Evolutionary conservation across 2,113 vertebrate species (phyloP).

Genomic region (Callipepla squamata): DNA sequence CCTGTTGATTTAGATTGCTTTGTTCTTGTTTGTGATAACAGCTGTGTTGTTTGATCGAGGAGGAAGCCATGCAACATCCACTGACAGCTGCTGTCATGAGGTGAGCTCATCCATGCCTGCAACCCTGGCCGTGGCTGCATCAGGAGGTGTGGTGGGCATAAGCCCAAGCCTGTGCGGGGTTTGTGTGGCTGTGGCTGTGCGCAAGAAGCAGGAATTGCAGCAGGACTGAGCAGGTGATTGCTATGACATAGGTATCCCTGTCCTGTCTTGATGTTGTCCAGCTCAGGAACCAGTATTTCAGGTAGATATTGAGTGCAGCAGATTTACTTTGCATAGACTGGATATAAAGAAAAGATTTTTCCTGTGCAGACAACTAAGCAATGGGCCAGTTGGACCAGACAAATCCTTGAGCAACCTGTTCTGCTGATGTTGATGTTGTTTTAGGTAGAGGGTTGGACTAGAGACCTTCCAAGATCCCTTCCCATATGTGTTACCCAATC

Average conservation of each 20-base stretch:
- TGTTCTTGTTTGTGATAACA: background rate
- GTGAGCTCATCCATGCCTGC: background rate
- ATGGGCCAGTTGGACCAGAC: background rate
- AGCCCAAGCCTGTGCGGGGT: background rate
- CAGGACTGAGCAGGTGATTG: background rate
- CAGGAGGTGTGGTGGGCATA: background rate
- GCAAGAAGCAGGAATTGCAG: background rate
- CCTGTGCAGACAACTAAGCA: background rate
- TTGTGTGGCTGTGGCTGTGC: background rate
- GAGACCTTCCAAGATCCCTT: background rate
- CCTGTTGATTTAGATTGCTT: background rate
- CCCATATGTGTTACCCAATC: background rate
- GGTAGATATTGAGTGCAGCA: background rate
- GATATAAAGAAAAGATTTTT: background rate
- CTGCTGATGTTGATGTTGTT: background rate
- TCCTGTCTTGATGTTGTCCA: background rate
- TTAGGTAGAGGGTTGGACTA: background rate
- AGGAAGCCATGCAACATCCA: background rate
- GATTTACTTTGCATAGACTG: background rate
- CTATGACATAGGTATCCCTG: background rate
- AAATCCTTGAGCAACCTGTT: background rate
- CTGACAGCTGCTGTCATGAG: background rate
- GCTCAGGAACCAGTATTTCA: background rate
- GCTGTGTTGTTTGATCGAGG: background rate
- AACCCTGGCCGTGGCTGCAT: background rate